Conservation (phyloP, 2,797 vertebrate species). For the Pitangus sulphuratus region DNA sequence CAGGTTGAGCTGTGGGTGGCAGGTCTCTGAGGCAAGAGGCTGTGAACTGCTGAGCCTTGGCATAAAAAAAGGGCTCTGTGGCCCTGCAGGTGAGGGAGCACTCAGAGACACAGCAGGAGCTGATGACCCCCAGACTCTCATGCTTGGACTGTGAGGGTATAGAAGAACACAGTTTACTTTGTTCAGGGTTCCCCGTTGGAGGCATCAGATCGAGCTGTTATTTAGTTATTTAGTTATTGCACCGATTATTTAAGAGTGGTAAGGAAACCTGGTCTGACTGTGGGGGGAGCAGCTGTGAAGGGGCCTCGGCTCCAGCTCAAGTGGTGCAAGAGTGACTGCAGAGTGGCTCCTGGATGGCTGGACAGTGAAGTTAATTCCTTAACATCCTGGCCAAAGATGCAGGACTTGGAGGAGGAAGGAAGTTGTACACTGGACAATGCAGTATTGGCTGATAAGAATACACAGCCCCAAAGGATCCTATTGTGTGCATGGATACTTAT, state of each 20-base stretch:
- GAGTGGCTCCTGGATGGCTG: neutral
- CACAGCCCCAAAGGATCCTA: neutral
- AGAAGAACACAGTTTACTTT: neutral
- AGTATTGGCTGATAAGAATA: neutral
- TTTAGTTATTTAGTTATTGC: neutral
- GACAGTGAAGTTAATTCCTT: neutral
- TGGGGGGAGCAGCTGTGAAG: rapidly evolving
- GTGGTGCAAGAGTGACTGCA: too few species aligned
- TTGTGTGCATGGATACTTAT: neutral
- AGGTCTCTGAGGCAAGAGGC: neutral
- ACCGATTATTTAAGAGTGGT: neutral
- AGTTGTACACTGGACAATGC: neutral
- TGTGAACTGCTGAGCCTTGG: neutral
- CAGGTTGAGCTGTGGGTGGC: neutral
- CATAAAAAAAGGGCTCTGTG: neutral
- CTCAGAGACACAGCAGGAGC: neutral
- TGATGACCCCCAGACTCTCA: neutral
- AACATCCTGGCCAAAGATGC: neutral
- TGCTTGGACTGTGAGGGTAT: neutral
- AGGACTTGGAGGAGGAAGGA: neutral
- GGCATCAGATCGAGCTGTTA: neutral
- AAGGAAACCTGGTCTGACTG: neutral
- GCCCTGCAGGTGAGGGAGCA: neutral
- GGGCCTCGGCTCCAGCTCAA: rapidly evolving
- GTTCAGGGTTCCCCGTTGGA: neutral